These are phyloP conservation scores for Colaptes auratus DNA, from an alignment of 2,113 vertebrate genomes.

Conservation along the genomic window DNA sequence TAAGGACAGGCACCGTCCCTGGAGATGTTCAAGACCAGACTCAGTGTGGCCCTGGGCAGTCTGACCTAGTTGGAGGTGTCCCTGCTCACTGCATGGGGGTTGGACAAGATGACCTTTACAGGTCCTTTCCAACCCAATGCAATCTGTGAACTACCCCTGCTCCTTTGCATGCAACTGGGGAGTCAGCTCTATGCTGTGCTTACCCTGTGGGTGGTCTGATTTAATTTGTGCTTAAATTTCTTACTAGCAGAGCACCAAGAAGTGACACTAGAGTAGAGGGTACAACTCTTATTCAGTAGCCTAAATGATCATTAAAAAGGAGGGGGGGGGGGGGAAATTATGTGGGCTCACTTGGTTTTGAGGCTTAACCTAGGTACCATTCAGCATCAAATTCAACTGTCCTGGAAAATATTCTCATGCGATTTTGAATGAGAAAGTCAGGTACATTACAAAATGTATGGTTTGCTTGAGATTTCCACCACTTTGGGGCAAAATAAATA, in stretches of 20 bases:
- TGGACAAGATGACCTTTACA: too few species aligned
- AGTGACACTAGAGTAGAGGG: rapidly evolving
- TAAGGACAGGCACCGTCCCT: too few species aligned
- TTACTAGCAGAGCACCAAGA: not conserved
- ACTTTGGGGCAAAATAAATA: not conserved
- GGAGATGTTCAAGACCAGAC: too few species aligned
- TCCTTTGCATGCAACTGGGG: rapidly evolving
- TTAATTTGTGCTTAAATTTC: not conserved
- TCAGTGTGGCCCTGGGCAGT: too few species aligned
- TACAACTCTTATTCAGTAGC: not conserved
- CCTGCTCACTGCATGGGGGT: too few species aligned
- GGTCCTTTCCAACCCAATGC: too few species aligned
- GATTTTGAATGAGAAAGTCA: not conserved
- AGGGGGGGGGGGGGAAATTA: not conserved
- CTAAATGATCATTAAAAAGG: not conserved
- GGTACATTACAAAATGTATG: not conserved
- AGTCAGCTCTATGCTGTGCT: not conserved
- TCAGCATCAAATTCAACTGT: not conserved
- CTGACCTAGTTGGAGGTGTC: too few species aligned
- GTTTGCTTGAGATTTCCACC: slow-evolving; percentile 13
- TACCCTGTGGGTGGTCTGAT: not conserved
- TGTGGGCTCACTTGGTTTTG: not conserved
- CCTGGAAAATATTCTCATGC: not conserved
- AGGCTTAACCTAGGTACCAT: not conserved
- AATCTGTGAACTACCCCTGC: not conserved